These are phyloP conservation scores for Oryzias dopingdopingensis DNA, from an alignment of 2,797 vertebrate genomes.

Conservation along the genomic window DNA sequence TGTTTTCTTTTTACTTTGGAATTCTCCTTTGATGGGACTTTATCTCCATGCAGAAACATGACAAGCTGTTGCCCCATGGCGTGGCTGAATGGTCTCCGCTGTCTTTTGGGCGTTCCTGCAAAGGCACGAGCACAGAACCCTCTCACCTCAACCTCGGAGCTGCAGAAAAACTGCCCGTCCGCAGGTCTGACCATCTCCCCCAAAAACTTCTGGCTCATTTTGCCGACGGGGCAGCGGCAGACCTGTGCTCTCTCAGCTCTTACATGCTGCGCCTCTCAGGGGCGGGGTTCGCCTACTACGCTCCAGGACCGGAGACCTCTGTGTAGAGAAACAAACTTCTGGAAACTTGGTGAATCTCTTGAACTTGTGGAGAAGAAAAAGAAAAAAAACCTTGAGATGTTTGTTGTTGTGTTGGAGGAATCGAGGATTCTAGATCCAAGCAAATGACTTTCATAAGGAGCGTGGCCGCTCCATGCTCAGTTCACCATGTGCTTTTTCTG, in stretches of 20 bases:
- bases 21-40: not conserved
- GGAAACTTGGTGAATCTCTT: conserved; percentile 39
- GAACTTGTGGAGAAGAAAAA: not conserved
- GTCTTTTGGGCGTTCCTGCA: conserved; percentile 78
- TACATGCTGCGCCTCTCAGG: conserved; percentile 74
- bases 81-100: conserved; percentile 81
- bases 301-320: conserved; percentile 88
- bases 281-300: conserved; percentile 72
- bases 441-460: conserved; percentile 27
- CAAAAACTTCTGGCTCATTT: conserved; percentile 82
- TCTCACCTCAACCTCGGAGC: conserved; percentile 66
- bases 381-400: not conserved
- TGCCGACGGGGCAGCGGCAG: conserved; percentile 69
- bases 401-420: conserved; percentile 28
- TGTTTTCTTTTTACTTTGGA: conserved; percentile 2
- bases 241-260: conserved; percentile 80
- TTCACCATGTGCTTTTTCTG: conserved; percentile 68
- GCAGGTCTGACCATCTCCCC: conserved; percentile 74
- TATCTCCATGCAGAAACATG: conserved; percentile 71
- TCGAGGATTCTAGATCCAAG: conserved; percentile 30
- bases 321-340: conserved; percentile 62
- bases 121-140: conserved; percentile 60
- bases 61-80: conserved; percentile 64
- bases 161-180: conserved; percentile 68
- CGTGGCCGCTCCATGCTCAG: conserved; percentile 37